A percentile compares a stretch with the other conserved stretches of the same genome.
Conservation (phyloP, 2,113 vertebrate species). For the Salvelinus fontinalis region DNA sequence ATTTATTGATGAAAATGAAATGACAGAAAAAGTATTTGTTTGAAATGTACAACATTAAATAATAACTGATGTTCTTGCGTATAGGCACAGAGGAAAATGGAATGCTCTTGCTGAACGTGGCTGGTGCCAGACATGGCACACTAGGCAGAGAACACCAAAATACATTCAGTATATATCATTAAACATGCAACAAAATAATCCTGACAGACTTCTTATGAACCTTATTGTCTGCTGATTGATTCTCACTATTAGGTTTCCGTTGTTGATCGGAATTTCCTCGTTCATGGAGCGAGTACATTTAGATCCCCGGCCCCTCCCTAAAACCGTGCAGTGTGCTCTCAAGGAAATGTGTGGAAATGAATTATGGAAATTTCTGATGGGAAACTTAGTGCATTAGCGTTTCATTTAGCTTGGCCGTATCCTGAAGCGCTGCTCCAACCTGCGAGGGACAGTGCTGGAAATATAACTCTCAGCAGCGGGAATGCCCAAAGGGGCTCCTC, state of each 20-base stretch:
- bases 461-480: conserved; percentile 71
- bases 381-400: conserved; percentile 77
- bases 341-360: conserved; percentile 80
- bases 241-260: conserved; percentile 54
- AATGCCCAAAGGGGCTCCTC: conserved; percentile 71
- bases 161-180: not conserved
- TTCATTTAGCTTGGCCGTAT: conserved; percentile 75
- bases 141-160: conserved; percentile 24
- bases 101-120: conserved; percentile 13
- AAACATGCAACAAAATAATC: conserved; percentile 13
- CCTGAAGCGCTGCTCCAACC: conserved; percentile 71
- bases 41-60: conserved; percentile 65
- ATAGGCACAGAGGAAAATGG: conserved; percentile 42
- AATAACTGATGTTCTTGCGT: conserved; percentile 58
- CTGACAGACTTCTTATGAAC: conserved; percentile 39
- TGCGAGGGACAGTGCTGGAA: conserved; percentile 71
- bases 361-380: conserved; percentile 85
- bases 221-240: conserved; percentile 59
- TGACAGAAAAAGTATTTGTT: conserved; percentile 64
- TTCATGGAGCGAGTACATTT: conserved; percentile 66
- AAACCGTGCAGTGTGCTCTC: conserved; percentile 73
- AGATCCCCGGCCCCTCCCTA: conserved; percentile 70
- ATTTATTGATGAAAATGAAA: conserved; percentile 76
- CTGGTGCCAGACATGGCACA: conserved; percentile 2
- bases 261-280: conserved; percentile 65